Evolutionary conservation across 2,888 invertebrate genomes (phyloP).

Genomic region (Agapostemon virescens): DNA sequence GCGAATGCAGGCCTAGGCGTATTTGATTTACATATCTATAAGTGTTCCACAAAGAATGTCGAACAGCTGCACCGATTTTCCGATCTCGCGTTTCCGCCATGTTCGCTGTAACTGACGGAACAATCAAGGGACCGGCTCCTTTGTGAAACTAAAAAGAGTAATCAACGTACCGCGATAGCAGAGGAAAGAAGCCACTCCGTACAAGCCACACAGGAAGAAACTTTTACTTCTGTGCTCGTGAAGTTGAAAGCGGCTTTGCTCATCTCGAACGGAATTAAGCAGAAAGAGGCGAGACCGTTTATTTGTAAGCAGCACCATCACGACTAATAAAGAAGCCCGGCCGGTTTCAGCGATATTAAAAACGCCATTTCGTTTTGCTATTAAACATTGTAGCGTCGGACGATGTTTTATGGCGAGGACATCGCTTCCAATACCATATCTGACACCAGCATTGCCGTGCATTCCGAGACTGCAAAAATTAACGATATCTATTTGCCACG

Average conservation of each 20-base stretch:
- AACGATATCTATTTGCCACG: too few species aligned
- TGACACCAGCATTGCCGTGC: too few species aligned
- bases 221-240: conserved; percentile 11
- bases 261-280: conserved; percentile 31
- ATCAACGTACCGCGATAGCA: conserved; percentile 20
- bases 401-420: too few species aligned
- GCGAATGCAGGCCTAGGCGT: not conserved
- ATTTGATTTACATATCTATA: not conserved
- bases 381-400: too few species aligned
- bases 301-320: conserved; percentile 15
- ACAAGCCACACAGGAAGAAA: conserved; percentile 3
- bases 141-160: conserved; percentile 13
- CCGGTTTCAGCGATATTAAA: conserved; percentile 38
- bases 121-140: conserved; percentile 5
- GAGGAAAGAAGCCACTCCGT: not conserved
- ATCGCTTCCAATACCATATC: too few species aligned
- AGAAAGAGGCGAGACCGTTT: not conserved
- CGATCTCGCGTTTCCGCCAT: not conserved
- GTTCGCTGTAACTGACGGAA: not conserved
- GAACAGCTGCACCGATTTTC: not conserved
- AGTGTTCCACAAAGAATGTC: not conserved
- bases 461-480: too few species aligned
- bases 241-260: conserved; percentile 31
- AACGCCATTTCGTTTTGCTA: conserved; percentile 30
- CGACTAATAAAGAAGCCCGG: conserved; percentile 26